Conservation (phyloP, 2,888 invertebrate species). For the Plusia festucae region DNA sequence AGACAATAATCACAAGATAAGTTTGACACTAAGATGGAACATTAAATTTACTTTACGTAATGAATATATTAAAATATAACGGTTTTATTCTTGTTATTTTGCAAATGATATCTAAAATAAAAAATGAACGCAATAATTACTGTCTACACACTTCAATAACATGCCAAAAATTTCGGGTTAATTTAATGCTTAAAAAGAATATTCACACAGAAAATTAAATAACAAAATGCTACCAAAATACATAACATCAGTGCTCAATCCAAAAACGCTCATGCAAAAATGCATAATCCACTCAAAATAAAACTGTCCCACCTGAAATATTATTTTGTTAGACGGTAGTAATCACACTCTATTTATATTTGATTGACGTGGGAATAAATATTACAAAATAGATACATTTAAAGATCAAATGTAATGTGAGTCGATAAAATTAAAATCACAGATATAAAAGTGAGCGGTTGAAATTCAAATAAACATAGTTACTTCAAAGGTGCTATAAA, state of each 20-base stretch:
- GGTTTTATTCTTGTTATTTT: too few relatives aligned
- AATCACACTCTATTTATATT: slow-evolving; percentile 15
- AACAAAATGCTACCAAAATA: slow-evolving; percentile 12
- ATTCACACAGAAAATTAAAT: slow-evolving; percentile 1
- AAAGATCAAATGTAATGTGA: slow-evolving; percentile 41
- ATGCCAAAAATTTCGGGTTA: slow-evolving; percentile 7
- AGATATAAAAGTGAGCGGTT: slow-evolving; percentile 47
- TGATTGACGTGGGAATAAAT: slow-evolving; percentile 28
- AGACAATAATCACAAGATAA: slow-evolving; percentile 10
- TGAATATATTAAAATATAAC: too few relatives aligned
- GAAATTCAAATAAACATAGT: slow-evolving; percentile 48
- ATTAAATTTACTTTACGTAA: too few relatives aligned
- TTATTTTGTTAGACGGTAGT: slow-evolving; percentile 20
- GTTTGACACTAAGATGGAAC: background rate
- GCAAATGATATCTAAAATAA: too few relatives aligned
- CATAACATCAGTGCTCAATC: slow-evolving; percentile 26
- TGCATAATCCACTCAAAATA: slow-evolving; percentile 23
- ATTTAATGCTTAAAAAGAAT: background rate
- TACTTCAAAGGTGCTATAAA: slow-evolving; percentile 48
- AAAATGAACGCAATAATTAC: background rate
- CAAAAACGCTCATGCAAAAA: slow-evolving; percentile 46
- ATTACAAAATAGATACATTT: slow-evolving; percentile 34
- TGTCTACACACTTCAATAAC: slow-evolving; percentile 22
- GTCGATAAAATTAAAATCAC: slow-evolving; percentile 31
- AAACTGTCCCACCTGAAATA: slow-evolving; percentile 14